Evolutionary conservation across 2,888 invertebrate species (phyloP), one percentile per base, ranked within the genome.

Genomic region (Eupelmus urozonus): DNA sequence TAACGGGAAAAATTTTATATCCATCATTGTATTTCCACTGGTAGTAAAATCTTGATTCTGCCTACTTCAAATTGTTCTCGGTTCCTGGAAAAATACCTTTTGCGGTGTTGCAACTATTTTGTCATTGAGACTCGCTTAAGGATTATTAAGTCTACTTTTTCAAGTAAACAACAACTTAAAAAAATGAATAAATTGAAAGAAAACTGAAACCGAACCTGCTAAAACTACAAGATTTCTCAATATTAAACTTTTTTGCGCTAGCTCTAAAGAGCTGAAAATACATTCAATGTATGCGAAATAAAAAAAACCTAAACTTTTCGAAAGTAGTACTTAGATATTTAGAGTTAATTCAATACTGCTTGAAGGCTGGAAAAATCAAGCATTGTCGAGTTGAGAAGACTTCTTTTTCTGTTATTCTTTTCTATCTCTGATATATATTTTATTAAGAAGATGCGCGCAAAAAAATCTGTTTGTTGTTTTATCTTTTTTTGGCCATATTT

Each of bases 251-350:
- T 9, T 45, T 70, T 69, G 20, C 13, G 53, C 11, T n/a, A 76
- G 53, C 25, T 76, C 20, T 18, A 57, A n/a, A 3, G 40, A 59
- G 20, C 20, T 9, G 62, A 18, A 60, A 57, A 25, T 40, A 40
- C 40, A 25, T 57, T 67, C 34, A 45, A 7, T 70, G 20, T 42
- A 55, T 9, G 45, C 34, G 16, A 53, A 69, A 76, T 5, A 49
- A 40, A 60, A 45, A 20, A 27, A 65, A 49, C 49, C 27, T 65
- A 59, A 72, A 55, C 23, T 70, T 76, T 9, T 70, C 49, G 49
- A 72, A 73, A 11, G 1, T 73, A 73, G 78, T 73, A 78, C 57
- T 73, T 78, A 78, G 78, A 73, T 78, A 67, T 49, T 75, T 77
- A 77, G 60, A 49, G 62, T 73, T 73, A 69, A 78, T 55, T 3